Evolutionary conservation across 2,797 vertebrate species (phyloP).

Genomic region (Neosilurus mollespiculum): DNA sequence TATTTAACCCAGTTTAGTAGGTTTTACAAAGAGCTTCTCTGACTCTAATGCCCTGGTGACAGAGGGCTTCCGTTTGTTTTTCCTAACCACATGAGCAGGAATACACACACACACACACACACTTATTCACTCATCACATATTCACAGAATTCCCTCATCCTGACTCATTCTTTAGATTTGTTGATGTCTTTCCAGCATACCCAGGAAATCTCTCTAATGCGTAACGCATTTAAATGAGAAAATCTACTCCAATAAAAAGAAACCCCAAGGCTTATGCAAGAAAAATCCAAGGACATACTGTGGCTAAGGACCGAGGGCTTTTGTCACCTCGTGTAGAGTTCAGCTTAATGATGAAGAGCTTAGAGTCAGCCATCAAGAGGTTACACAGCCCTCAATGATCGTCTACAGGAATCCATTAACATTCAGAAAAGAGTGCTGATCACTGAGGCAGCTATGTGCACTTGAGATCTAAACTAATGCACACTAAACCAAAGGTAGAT

Average conservation of each 20-base stretch:
- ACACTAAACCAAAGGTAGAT: neutral
- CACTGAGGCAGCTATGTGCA: conserved; percentile 22
- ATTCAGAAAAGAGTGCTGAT: conserved; percentile 33
- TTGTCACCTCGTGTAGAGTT: conserved; percentile 41
- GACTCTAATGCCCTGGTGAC: conserved; percentile 19
- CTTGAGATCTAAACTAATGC: neutral
- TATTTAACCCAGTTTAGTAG: conserved; percentile 10
- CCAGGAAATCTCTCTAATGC: neutral
- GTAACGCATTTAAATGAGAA: neutral
- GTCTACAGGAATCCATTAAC: conserved; percentile 44
- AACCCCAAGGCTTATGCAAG: neutral
- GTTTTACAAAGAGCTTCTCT: conserved; percentile 15
- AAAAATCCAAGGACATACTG: conserved; percentile 29
- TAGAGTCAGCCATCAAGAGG: conserved; percentile 28
- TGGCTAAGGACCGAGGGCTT: conserved; percentile 30
- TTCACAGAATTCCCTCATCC: conserved; percentile 15
- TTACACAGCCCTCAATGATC: conserved; percentile 22
- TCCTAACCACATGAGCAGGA: conserved; percentile 28
- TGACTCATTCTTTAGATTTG: conserved; percentile 23
- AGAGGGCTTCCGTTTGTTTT: conserved; percentile 30
- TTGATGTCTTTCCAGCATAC: neutral
- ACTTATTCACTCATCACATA: neutral
- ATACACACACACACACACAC: neutral
- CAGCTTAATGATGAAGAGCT: conserved; percentile 37
- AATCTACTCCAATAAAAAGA: neutral